A percentile compares a stretch with the other conserved stretches of the same genome.
phyloP scores from a whole-genome alignment of 2,113 vertebrate species.

The Gymnocephalus cernua region DNA sequence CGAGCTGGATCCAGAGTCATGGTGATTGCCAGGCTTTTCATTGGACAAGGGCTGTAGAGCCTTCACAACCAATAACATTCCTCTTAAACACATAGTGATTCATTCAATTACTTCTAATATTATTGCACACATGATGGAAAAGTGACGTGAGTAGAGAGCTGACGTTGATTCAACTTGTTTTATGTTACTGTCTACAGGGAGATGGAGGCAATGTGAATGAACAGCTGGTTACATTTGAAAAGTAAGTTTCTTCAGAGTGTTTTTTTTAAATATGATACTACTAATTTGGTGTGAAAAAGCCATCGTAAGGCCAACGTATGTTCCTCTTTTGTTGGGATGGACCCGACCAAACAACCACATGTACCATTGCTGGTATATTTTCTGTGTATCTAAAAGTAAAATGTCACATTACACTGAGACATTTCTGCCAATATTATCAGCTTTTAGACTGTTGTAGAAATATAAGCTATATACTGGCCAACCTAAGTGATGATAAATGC shows the following conservation, averaged over 20 bases:
- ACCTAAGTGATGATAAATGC: too few species aligned
- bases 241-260: conserved; percentile 80
- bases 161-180: background rate
- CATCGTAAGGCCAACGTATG: background rate
- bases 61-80: too few species aligned
- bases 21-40: conserved; percentile 17
- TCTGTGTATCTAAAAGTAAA: background rate
- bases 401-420: too few species aligned
- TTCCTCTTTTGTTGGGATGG: background rate
- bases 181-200: conserved; percentile 73
- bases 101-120: background rate
- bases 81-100: background rate
- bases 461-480: too few species aligned
- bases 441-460: too few species aligned
- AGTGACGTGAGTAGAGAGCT: background rate
- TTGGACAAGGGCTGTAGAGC: background rate
- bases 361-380: background rate
- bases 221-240: conserved; percentile 93
- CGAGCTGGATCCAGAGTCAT: conserved; percentile 85
- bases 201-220: conserved; percentile 90
- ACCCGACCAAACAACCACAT: background rate
- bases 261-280: background rate
- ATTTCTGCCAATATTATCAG: too few species aligned
- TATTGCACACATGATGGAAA: background rate
- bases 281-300: background rate